These are phyloP conservation scores for Dysmachus trigonus DNA, from an alignment of 2,888 invertebrate genomes.

Conservation along the genomic window DNA sequence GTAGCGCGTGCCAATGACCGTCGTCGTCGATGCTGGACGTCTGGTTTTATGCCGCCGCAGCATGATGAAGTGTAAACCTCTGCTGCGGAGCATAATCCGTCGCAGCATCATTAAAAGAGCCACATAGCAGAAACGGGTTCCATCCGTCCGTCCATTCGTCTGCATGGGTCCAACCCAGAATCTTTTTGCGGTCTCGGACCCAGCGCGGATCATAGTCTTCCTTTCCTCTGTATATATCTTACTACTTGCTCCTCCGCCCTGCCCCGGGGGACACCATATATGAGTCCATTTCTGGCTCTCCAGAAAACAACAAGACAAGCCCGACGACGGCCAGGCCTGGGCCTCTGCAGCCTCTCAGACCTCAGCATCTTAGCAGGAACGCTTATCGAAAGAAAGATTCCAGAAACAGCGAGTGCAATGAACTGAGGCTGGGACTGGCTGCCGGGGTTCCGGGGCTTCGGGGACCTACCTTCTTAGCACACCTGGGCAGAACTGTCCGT, in stretches of 20 bases:
- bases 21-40: neutral
- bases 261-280: neutral
- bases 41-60: neutral
- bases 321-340: neutral
- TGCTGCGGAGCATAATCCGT: neutral
- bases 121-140: neutral
- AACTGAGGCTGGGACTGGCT: neutral
- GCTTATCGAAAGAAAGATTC: neutral
- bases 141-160: neutral
- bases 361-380: neutral
- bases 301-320: neutral
- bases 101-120: neutral
- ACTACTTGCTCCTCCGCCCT: neutral
- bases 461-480: neutral
- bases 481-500: slow-evolving; percentile 14
- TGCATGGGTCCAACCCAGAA: neutral
- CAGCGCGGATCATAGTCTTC: neutral
- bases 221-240: neutral
- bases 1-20: slow-evolving; percentile 29
- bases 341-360: neutral
- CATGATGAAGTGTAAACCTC: neutral
- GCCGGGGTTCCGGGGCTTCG: neutral
- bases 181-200: neutral
- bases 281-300: neutral
- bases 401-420: neutral